Evolutionary conservation across 2,113 vertebrate species (phyloP), one percentile per base, ranked within the genome.

Genomic region (Hippoglossus stenolepis): DNA sequence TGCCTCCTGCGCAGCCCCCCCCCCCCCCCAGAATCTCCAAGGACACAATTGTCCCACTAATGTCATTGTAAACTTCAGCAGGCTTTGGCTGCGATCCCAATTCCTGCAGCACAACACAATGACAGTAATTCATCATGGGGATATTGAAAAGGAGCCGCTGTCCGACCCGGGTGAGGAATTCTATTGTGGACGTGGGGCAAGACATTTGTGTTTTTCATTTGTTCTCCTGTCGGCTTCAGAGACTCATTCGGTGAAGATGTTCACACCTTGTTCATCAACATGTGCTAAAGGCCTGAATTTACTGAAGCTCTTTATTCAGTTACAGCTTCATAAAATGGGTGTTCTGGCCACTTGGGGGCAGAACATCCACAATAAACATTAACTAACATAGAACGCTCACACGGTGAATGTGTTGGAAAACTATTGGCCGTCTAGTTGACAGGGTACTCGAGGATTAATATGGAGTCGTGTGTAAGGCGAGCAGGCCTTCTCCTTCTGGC

Each of bases 21-120:
- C 31, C 31, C 31, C 43, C 43, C 43, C 43, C 45, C 45, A 1
- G 35, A 65, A 80, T 86, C 75, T 79, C 51, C 76, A 21, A 75
- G 87, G 89, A 91, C 17, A 61, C 79, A 45, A 90, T 92, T 91
- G 88, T 92, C 90, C 64, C 73, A 54, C 76, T 88, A 85, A 89
- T 86, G 85, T 84, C 80, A 77, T 77, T 89, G 84, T 88, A 81
- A 77, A 87, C 82, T 88, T 84, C 89, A 84, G 85, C 61, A 69
- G 75, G 71, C 77, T 87, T 80, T 92, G 90, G 90, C 89, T 31
- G 47, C 1, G 13, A 53, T 89, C 85, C 86, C 71, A 67, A 89
- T 67, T 86, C 80, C 85, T 86, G 81, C 75, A 61, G 70, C 75
- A 92, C 91, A 61, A 72, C 75, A 92, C 91, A 88, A 90, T 85